phyloP scores from a whole-genome alignment of 2,888 invertebrate genomes.

The Nyleta sp. region DNA sequence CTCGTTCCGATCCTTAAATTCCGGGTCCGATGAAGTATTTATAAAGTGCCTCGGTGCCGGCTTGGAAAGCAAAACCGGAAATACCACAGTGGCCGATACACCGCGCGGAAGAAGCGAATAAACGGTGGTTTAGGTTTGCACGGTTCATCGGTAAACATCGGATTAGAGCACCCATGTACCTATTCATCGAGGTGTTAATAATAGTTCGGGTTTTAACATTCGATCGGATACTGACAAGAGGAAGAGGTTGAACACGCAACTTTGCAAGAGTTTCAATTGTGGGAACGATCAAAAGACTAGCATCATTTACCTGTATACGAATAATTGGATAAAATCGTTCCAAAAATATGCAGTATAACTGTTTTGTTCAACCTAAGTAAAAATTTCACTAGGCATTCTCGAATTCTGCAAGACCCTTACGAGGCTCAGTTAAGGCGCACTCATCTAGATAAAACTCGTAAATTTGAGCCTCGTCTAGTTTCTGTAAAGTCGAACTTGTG shows the following conservation, averaged over 20 bases:
- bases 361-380: no score
- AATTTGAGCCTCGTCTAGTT: no score
- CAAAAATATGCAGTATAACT: not conserved
- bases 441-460: no score
- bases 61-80: slow-evolving; percentile 64
- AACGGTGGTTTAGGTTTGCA: slow-evolving; percentile 57
- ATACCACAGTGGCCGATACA: slow-evolving; percentile 56
- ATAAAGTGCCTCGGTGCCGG: slow-evolving; percentile 31
- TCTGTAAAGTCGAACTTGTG: no score
- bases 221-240: slow-evolving; percentile 49
- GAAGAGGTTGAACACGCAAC: slow-evolving; percentile 49
- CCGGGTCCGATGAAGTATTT: slow-evolving; percentile 49
- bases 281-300: slow-evolving; percentile 49
- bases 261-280: slow-evolving; percentile 42
- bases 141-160: slow-evolving; percentile 65
- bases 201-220: slow-evolving; percentile 57
- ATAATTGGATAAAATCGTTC: not conserved
- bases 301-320: slow-evolving; percentile 4
- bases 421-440: no score
- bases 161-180: slow-evolving; percentile 69
- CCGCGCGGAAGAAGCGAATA: slow-evolving; percentile 58
- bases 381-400: no score
- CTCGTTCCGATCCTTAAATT: slow-evolving; percentile 46
- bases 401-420: no score
- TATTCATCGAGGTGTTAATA: slow-evolving; percentile 68